Conservation (phyloP, 2,888 invertebrate genomes). For the Thereva unica region DNA sequence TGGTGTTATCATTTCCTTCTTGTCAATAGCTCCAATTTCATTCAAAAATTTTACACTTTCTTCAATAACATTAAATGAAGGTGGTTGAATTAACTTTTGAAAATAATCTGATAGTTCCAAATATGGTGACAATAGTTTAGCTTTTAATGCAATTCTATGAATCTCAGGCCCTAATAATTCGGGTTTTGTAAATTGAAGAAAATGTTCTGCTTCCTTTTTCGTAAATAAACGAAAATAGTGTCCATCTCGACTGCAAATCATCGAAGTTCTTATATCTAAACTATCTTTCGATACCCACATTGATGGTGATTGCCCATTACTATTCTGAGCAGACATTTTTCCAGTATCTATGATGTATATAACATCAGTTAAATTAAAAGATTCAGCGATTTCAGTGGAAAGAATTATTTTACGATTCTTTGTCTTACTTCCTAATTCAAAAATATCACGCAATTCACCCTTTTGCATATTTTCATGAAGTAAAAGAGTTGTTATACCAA, state of each 20-base stretch:
- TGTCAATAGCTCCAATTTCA: slow-evolving; percentile 83
- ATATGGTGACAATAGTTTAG: slow-evolving; percentile 75
- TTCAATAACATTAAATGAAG: slow-evolving; percentile 73
- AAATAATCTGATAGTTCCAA: slow-evolving; percentile 82
- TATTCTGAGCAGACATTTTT: neutral
- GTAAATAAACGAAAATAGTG: slow-evolving; percentile 81
- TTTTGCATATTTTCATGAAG: slow-evolving; percentile 90
- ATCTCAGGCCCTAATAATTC: slow-evolving; percentile 83
- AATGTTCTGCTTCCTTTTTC: slow-evolving; percentile 59
- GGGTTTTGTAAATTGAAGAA: slow-evolving; percentile 71
- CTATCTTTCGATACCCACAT: slow-evolving; percentile 20
- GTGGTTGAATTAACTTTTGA: slow-evolving; percentile 79
- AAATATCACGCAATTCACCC: slow-evolving; percentile 75
- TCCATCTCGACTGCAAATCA: slow-evolving; percentile 58
- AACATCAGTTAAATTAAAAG: slow-evolving; percentile 88
- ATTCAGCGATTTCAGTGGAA: slow-evolving; percentile 92
- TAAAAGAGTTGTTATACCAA: slow-evolving; percentile 65
- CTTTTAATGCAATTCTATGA: slow-evolving; percentile 80
- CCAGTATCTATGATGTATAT: slow-evolving; percentile 89
- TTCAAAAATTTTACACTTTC: slow-evolving; percentile 70
- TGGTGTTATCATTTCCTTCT: slow-evolving; percentile 82
- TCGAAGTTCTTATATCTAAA: neutral
- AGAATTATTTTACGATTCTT: slow-evolving; percentile 79
- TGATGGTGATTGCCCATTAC: slow-evolving; percentile 27
- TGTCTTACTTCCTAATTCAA: slow-evolving; percentile 50